Conservation (phyloP, 2,888 invertebrate genomes). For the Meloe dianella region DNA sequence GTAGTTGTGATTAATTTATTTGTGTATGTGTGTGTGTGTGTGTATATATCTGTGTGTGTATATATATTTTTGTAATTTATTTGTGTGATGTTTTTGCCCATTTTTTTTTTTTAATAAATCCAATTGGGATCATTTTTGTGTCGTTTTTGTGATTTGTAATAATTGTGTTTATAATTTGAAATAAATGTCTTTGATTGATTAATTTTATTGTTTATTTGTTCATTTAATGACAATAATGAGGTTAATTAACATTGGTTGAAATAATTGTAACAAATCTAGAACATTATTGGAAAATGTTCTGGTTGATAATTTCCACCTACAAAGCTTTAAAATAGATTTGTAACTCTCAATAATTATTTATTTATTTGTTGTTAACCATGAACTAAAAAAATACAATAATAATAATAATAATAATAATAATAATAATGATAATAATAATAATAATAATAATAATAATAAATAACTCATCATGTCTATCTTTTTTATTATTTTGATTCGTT, state of each 20-base stretch:
- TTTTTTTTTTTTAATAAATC: too few relatives aligned
- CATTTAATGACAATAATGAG: too few relatives aligned
- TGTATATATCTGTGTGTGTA: neutral
- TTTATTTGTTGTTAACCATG: constrained; percentile 8
- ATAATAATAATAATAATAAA: too few relatives aligned
- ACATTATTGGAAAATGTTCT: neutral
- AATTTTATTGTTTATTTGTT: too few relatives aligned
- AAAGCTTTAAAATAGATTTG: neutral
- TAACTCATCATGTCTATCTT: neutral
- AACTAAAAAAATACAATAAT: neutral
- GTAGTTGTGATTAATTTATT: constrained; percentile 2
- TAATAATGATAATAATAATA: neutral
- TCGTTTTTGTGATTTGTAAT: too few relatives aligned
- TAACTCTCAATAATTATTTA: neutral
- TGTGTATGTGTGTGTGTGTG: neutral
- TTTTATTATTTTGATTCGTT: neutral
- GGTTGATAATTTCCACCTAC: neutral
- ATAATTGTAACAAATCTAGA: too few relatives aligned
- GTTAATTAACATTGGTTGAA: too few relatives aligned
- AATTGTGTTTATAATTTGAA: too few relatives aligned
- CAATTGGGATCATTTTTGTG: too few relatives aligned
- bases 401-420: neutral
- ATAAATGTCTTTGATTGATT: too few relatives aligned
- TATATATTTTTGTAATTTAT: neutral
- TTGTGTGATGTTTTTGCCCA: too few relatives aligned